Conservation (phyloP, 2,888 invertebrate species). For the Pachycephus smyrnensis region DNA sequence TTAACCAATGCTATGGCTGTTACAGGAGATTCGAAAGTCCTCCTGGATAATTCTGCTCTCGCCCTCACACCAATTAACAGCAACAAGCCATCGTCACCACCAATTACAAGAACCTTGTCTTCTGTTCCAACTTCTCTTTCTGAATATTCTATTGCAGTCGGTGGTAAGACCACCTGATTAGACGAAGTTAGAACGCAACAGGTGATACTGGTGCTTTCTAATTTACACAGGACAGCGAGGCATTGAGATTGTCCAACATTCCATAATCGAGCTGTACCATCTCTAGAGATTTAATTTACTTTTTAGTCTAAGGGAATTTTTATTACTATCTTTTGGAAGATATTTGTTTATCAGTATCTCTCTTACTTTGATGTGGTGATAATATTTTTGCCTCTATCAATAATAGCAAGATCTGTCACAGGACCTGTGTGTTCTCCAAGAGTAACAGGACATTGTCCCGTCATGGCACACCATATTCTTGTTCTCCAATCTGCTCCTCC, state of each 20-base stretch:
- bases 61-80: slow-evolving; percentile 71
- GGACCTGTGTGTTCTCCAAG: slow-evolving; percentile 76
- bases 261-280: slow-evolving; percentile 78
- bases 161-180: slow-evolving; percentile 49
- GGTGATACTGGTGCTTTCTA: slow-evolving; percentile 70
- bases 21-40: slow-evolving; percentile 68
- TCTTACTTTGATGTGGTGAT: slow-evolving; percentile 77
- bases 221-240: slow-evolving; percentile 69
- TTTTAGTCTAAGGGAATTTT: background rate
- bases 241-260: slow-evolving; percentile 75
- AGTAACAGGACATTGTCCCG: slow-evolving; percentile 76
- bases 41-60: slow-evolving; percentile 67
- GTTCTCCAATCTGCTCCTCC: slow-evolving; percentile 78
- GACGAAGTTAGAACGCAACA: slow-evolving; percentile 70
- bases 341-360: background rate
- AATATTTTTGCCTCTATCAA: slow-evolving; percentile 78
- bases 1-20: slow-evolving; percentile 72
- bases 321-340: background rate
- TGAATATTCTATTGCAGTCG: slow-evolving; percentile 46
- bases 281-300: slow-evolving; percentile 63
- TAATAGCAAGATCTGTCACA: slow-evolving; percentile 73
- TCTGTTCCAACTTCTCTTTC: slow-evolving; percentile 71
- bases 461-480: slow-evolving; percentile 79
- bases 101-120: slow-evolving; percentile 73
- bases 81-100: slow-evolving; percentile 73